Evolutionary conservation across 2,888 invertebrate genomes (phyloP), one percentile per base, ranked within the genome.

Genomic region (Cremastinae sp.): DNA sequence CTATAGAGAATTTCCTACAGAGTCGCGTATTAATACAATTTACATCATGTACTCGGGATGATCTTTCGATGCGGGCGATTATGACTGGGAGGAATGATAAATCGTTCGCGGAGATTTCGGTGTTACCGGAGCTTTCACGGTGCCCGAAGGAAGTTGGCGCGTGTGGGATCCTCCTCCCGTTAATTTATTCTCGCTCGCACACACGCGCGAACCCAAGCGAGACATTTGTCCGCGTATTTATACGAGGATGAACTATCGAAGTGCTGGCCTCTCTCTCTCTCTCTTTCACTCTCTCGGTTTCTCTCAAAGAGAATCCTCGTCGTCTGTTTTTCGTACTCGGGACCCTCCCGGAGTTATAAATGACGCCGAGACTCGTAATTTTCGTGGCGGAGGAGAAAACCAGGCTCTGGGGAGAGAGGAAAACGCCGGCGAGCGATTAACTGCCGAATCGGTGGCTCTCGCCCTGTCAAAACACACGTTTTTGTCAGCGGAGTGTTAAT

Each of bases 321-420:
- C 20, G 43, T 68, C 62, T 28, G 14, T 75, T 36, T 64, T 47
- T 59, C 72, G 58, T 54, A 34, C 71, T 58, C 38, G n/a, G 56
- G 54, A 70, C 56, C 69, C 59, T 69, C 5, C 51, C 49, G 53
- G 38, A 58, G 79, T 86, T 86, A 86, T 85, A 85, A 85, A 86
- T 83, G 84, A 86, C 81, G 81, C 79, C 80, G 73, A 79, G 81
- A 83, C 83, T 82, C 82, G 83, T 85, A 84, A 84, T 84, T 84
- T 82, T 83, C 84, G 83, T 53, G 70, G 77, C 58, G 75, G 18
- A 36, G 51, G 45, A 64, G 56, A 38, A 64, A 65, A 65, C 16
- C 43, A 54, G 28, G 59, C 47, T 54, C 34, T 38, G 34, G 64
- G 62, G 79, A 81, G 78, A 53, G 43, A 51, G 38, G n/a, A 36